phyloP scores from a whole-genome alignment of 2,888 invertebrate species.

The Drosophila lutescens region DNA sequence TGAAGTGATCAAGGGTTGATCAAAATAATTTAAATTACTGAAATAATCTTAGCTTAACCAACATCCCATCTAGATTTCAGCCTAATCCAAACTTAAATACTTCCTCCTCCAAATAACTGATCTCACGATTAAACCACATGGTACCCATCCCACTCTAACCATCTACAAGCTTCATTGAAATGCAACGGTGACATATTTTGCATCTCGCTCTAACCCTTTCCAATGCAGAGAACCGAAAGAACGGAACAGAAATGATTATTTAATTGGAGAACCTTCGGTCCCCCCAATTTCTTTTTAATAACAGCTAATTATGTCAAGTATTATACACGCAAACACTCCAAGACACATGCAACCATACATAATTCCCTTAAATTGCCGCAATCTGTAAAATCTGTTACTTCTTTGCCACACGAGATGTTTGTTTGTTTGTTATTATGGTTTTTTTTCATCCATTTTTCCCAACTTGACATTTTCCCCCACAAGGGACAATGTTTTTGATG shows the following conservation, averaged over 20 bases:
- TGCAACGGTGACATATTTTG: conserved; percentile 28
- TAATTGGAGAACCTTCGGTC: conserved; percentile 63
- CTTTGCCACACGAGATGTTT: conserved; percentile 66
- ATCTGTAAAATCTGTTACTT: conserved; percentile 54
- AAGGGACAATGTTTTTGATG: conserved; percentile 43
- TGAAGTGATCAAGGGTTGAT: no score
- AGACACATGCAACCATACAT: conserved; percentile 41
- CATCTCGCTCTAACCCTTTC: conserved; percentile 3
- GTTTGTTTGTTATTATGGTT: conserved; percentile 17
- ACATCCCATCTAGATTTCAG: neutral
- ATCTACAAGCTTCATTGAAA: conserved; percentile 2
- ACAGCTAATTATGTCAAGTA: conserved; percentile 75
- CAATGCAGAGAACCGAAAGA: neutral
- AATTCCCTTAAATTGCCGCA: conserved; percentile 62
- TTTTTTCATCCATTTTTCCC: neutral
- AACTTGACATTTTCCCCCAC: conserved; percentile 21
- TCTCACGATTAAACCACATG: neutral
- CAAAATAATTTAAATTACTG: no score
- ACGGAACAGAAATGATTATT: conserved; percentile 66
- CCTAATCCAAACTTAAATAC: conserved; percentile 4
- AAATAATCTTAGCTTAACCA: neutral
- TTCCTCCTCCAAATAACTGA: conserved; percentile 1
- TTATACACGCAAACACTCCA: conserved; percentile 56
- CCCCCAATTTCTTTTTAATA: conserved; percentile 76
- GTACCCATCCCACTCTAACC: neutral